A percentile compares a stretch with the other conserved stretches of the same genome.
These are phyloP conservation scores for Diplodus sargus DNA, from an alignment of 2,797 vertebrate genomes.

Conservation along the genomic window DNA sequence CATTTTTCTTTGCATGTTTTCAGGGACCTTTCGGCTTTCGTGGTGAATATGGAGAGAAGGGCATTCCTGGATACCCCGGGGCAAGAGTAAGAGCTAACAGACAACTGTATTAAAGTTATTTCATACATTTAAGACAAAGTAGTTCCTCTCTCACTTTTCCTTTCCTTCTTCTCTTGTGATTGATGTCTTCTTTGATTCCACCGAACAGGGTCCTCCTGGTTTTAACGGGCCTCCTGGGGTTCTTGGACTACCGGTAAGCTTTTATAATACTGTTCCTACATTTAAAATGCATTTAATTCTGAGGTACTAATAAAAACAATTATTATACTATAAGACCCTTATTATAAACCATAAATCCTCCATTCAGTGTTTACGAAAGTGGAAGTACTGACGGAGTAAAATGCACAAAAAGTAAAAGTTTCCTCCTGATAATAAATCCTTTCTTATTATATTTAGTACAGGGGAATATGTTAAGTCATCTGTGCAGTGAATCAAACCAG, in stretches of 20 bases:
- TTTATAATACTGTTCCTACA: neutral
- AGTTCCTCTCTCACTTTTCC: neutral
- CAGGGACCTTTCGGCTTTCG: constrained; percentile 84
- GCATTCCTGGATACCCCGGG: constrained; percentile 92
- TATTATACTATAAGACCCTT: no score
- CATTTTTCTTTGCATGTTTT: neutral
- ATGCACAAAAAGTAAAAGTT: no score
- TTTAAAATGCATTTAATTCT: neutral
- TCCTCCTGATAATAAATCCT: no score
- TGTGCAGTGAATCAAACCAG: neutral
- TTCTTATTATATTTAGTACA: no score
- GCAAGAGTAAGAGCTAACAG: constrained; percentile 84
- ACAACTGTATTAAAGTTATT: neutral
- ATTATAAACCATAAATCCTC: no score
- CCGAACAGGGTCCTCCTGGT: constrained; percentile 88
- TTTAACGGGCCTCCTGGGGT: constrained; percentile 86
- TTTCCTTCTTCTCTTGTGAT: constrained; percentile 35
- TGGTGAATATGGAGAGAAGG: constrained; percentile 92
- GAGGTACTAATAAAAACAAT: no score
- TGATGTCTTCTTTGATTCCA: constrained; percentile 23
- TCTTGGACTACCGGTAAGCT: constrained; percentile 82
- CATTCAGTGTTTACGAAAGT: no score
- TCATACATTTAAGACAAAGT: neutral
- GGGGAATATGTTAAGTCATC: neutral
- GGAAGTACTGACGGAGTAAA: no score